Conservation (phyloP, 1,140 invertebrate genomes). For the Stegodyphus dumicola region DNA sequence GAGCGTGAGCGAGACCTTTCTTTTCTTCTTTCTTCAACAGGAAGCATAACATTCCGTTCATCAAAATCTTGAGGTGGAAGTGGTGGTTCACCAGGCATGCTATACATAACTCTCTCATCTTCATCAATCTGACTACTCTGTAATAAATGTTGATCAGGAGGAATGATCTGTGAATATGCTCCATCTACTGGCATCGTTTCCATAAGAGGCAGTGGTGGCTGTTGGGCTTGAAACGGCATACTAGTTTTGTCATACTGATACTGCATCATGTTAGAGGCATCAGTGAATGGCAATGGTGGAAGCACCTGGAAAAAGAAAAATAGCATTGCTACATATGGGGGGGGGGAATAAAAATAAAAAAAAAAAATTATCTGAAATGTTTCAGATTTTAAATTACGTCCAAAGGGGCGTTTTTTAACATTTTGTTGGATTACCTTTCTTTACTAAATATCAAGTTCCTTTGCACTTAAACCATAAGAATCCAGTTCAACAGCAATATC, state of each 20-base stretch:
- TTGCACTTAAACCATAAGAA: too few species aligned
- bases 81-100: constrained; percentile 54
- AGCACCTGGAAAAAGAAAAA: neutral
- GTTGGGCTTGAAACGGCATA: constrained; percentile 4
- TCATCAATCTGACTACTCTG: constrained; percentile 25
- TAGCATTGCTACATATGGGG: too few species aligned
- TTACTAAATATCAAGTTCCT: too few species aligned
- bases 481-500: too few species aligned
- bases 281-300: constrained; percentile 18
- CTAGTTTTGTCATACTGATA: constrained; percentile 14
- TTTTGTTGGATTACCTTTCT: too few species aligned
- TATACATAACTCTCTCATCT: constrained; percentile 50
- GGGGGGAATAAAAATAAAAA: too few species aligned
- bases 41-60: neutral
- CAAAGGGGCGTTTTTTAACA: too few species aligned
- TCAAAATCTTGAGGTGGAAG: constrained; percentile 55
- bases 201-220: constrained; percentile 17
- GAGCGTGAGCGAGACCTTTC: constrained; percentile 60
- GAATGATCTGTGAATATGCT: neutral
- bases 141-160: constrained; percentile 5
- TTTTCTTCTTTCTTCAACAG: constrained; percentile 32
- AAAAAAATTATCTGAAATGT: too few species aligned
- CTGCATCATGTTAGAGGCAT: constrained; percentile 1
- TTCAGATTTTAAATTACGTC: too few species aligned
- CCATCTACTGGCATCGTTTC: constrained; percentile 10